A percentile compares a stretch with the other conserved stretches of the same genome.
Conservation (phyloP, 2,888 invertebrate genomes). For the Hypsopygia costalis region DNA sequence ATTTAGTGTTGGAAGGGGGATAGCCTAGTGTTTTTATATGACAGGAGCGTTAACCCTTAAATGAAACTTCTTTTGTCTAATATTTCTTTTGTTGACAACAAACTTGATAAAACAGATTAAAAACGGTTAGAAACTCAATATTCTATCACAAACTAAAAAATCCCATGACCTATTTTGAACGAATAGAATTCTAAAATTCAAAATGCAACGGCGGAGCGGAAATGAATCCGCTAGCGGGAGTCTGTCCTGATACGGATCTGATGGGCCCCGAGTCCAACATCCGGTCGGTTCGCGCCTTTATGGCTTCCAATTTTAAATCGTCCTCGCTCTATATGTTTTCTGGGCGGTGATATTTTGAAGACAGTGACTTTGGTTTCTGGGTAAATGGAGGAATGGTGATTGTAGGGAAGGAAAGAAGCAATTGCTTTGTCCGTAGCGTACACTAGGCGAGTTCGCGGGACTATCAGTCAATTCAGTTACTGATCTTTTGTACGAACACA, state of each 20-base stretch:
- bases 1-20: too few relatives aligned
- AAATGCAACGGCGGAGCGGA: conserved; percentile 72
- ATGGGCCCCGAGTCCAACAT: conserved; percentile 69
- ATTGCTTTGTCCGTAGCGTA: too few relatives aligned
- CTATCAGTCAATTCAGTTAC: too few relatives aligned
- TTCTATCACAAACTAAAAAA: conserved; percentile 13
- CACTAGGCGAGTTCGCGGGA: too few relatives aligned
- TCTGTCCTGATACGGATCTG: conserved; percentile 74
- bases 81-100: too few relatives aligned
- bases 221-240: conserved; percentile 73
- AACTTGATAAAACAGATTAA: too few relatives aligned
- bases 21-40: too few relatives aligned
- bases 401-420: too few relatives aligned
- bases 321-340: conserved; percentile 12
- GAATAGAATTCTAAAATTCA: conserved; percentile 66
- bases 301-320: conserved; percentile 71
- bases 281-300: conserved; percentile 73
- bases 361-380: not conserved
- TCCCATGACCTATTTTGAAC: conserved; percentile 41
- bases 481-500: too few relatives aligned
- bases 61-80: too few relatives aligned
- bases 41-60: too few relatives aligned
- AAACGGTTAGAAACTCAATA: conserved; percentile 5
- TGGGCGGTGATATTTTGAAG: conserved; percentile 6
- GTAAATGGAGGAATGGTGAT: not conserved